Evolutionary conservation across 2,113 vertebrate species (phyloP), one percentile per base, ranked within the genome.

Genomic region (Phrynocephalus versicolor): DNA sequence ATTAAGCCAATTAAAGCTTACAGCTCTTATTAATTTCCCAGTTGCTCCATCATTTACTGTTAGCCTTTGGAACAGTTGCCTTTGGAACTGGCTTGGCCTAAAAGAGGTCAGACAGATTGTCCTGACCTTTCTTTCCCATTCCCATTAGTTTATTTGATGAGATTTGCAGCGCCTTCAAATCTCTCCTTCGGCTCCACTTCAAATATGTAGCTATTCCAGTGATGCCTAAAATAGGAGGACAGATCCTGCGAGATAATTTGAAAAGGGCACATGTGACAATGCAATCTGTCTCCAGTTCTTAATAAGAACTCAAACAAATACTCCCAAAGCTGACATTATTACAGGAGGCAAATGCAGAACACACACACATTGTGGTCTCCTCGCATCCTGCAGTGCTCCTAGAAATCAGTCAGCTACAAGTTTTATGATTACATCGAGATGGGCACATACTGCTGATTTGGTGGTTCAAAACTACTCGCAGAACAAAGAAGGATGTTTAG

Each of bases 21-120:
- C 37, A 64, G 30, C 27, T 25, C 37, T 5, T 64, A 64, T 83
- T 64, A 58, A 45, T 83, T 41, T 83, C 73, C 39, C 58, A 75
- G 62, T 82, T 89, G 88, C 87, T 89, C 90, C 30, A 25, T 67
- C 57, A 69, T 88, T 92, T 91, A 82, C 58, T 67, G 27, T 25
- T 85, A 51, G 75, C 80, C 79, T 93, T 90, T 88, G 89, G 83
- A 90, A 84, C 33, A 76, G 25, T 33, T 88, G 39, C 82, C 45
- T 77, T 76, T 37, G 41, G 35, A 2, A 12, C 8, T 62, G 9
- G 25, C 23, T 35, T 71, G 65, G 65, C 65, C 69, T 71, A 45
- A 37, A 75, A 62, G 18, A 75, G 39, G 60, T 58, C 55, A 35
- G 27, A 14, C 3, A 37, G 25, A 14, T 23, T 35, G n/a, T 10